These are phyloP conservation scores for Marmota monax DNA, from an alignment of 2,113 vertebrate species.

Conservation along the genomic window DNA sequence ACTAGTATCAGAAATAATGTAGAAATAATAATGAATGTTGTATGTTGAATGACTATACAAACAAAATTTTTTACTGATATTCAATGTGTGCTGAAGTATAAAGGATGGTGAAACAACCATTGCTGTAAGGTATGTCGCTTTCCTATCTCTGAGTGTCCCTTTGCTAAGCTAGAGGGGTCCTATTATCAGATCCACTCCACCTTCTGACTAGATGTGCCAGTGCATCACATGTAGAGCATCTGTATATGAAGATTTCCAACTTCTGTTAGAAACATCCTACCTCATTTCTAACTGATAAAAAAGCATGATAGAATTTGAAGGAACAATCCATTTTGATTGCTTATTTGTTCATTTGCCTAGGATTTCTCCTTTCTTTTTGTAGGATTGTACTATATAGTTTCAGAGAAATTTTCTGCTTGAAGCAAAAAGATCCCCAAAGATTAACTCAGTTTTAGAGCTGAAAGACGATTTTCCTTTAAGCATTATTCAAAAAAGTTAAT, in stretches of 20 bases:
- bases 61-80: not conserved
- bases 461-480: constrained; percentile 66
- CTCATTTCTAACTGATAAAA: constrained; percentile 48
- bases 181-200: not conserved
- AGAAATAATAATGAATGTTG: not conserved
- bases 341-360: constrained; percentile 44
- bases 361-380: not conserved
- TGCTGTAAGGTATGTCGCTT: not conserved
- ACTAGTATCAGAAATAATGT: not conserved
- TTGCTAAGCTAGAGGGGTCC: not conserved
- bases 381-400: not conserved
- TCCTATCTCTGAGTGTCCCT: not conserved
- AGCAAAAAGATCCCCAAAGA: not conserved
- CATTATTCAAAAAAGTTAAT: constrained; percentile 73
- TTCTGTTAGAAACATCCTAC: not conserved
- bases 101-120: not conserved
- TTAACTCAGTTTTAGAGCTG: not conserved
- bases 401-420: constrained; percentile 15
- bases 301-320: not conserved
- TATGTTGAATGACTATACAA: not conserved
- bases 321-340: not conserved
- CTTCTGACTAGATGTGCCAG: not conserved
- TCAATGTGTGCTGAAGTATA: not conserved
- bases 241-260: not conserved
- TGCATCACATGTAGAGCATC: not conserved